Base-by-base conservation (phyloP, 2,797 vertebrate species). In the Argya squamiceps region DNA sequence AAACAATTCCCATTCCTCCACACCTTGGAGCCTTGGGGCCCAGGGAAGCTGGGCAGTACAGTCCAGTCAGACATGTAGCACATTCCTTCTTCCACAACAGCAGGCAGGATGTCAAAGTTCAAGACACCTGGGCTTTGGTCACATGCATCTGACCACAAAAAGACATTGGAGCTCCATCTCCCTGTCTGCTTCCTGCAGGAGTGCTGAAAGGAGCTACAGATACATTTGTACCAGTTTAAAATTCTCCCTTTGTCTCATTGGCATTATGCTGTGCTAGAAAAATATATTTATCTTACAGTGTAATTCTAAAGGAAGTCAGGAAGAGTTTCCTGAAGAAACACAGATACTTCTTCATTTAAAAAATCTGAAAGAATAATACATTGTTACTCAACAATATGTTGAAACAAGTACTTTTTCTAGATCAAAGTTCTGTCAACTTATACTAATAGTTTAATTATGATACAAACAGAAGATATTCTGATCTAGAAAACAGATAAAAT, bases 401-500 rank as follows among this genome's bases (percentile, higher is more conserved):
- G 29, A 41, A 95, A 93, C 23, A 67, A 76, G 63, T 34, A 58
- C 18, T 70, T 89, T 75, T 63, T 85, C 71, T 63, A 89, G 60
- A 85, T 63, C 39, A 88, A 94, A 84, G 36, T 55, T 39, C 37
- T 88, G n/a, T 63, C 76, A 87, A 8, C 76, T 94, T 73, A 67
- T 62, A 59, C 41, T 69, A 55, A 24, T 79, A 11, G 29, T 91
- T 92, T 79, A 20, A 70, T 82, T 93, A 69, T 60, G 17, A 82
- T 84, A 49, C 39, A 79, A 84, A 76, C 20, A 69, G 70, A 91
- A 84, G 36, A 62, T 69, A 86, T 3, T 69, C 43, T 70, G 92
- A 92, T 92, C 44, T 81, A 76, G 92, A 78, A 93, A 73, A 67
- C 18, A 91, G 88, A 89, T 73, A 82, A 94, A 84, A 84, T 82